A percentile compares a stretch with the other conserved stretches of the same genome.
Evolutionary conservation across 2,113 vertebrate species (phyloP).

Genomic region (Felis chaus): DNA sequence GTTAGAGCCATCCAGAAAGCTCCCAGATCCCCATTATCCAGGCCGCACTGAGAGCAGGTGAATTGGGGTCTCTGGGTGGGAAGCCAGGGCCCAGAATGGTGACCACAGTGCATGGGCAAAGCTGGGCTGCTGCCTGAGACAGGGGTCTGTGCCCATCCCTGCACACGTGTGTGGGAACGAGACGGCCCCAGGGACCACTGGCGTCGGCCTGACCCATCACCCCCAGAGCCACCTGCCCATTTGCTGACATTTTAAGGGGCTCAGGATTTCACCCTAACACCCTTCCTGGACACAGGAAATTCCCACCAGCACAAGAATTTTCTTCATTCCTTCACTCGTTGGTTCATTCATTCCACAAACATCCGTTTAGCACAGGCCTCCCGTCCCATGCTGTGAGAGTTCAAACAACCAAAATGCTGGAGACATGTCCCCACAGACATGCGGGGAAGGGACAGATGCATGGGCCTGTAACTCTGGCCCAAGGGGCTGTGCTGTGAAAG

Average conservation of each 20-base stretch:
- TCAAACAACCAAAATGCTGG: too few species aligned
- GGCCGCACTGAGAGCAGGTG: fast-evolving
- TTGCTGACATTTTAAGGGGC: background rate
- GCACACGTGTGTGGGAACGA: fast-evolving
- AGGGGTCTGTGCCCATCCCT: background rate
- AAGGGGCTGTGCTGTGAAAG: background rate
- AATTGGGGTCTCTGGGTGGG: background rate
- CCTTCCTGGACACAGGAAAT: background rate
- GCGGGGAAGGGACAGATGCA: background rate
- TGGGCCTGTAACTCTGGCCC: too few species aligned
- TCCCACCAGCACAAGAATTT: fast-evolving
- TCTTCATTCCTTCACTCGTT: background rate
- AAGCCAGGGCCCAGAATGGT: background rate
- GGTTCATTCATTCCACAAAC: background rate
- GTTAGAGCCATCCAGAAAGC: fast-evolving
- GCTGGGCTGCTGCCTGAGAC: fast-evolving
- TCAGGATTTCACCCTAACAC: too few species aligned
- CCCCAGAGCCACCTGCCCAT: too few species aligned
- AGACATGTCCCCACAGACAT: background rate
- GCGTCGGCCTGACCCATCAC: fast-evolving
- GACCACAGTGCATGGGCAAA: fast-evolving
- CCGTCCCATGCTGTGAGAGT: fast-evolving
- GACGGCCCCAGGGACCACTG: background rate
- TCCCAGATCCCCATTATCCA: fast-evolving
- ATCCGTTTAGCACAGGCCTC: background rate